Evolutionary conservation across 2,113 vertebrate species (phyloP), one percentile per base, ranked within the genome.

Genomic region (Neogale vison): DNA sequence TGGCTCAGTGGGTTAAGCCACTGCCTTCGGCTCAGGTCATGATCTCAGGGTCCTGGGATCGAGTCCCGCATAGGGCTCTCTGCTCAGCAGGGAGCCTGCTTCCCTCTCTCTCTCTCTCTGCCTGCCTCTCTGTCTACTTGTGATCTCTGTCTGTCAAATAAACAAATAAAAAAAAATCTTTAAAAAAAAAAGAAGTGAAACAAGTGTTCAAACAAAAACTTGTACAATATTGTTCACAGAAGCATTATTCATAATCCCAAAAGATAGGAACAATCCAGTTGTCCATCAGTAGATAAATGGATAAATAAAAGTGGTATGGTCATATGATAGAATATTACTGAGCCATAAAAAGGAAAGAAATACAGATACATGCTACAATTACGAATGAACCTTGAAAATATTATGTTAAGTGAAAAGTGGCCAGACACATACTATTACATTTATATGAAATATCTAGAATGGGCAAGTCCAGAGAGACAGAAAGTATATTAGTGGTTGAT

Each of bases 311-410:
- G 17, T 92, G 29, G 24, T 71, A 92, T 55, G 79, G 50, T 59
- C 57, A 72, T 71, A 93, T 6, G 57, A 26, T 82, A 34, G 55
- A 87, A 76, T 90, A 88, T 72, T 79, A 90, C n/a, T 86, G 34
- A 87, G 36, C 26, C 34, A 90, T 65, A 55, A 96, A 85, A 93
- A 76, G 59, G 55, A 63, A 76, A 76, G 59, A 69, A 63, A 76
- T 63, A 92, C 50, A 85, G 31, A 97, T 83, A 63, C 4, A 86
- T 20, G 15, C 29, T 90, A 71, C 31, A 86, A 65, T 88, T 88
- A 96, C 77, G 50, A 45, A 85, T 92, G 45, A 90, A 94, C 11
- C 9, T 90, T 94, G 42, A 96, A 97, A 89, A 95, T 65, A 79
- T 57, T 71, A 69, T 45, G 23, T 50, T 90, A 87, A 84, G 6